Conservation (phyloP, 2,113 vertebrate species). For the Chlamydotis undulata region DNA sequence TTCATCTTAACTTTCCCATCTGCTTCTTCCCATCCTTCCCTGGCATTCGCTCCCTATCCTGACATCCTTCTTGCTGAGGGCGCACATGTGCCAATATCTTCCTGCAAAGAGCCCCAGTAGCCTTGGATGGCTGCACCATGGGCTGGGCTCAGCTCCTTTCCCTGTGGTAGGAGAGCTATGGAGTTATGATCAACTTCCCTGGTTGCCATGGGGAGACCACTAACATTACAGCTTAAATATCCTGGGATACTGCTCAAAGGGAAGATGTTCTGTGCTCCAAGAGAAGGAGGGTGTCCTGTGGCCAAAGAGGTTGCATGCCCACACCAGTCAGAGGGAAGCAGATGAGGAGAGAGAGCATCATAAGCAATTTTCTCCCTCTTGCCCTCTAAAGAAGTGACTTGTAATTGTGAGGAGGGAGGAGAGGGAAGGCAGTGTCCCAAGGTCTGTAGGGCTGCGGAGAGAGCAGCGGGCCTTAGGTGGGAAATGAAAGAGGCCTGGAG, state of each 20-base stretch:
- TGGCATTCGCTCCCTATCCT: background rate
- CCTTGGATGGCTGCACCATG: background rate
- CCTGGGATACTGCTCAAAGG: background rate
- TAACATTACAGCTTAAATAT: background rate
- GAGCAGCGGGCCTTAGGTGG: fast-evolving
- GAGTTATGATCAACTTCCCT: background rate
- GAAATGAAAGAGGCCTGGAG: background rate
- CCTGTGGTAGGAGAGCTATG: background rate
- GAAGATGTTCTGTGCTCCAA: background rate
- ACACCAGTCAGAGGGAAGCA: background rate
- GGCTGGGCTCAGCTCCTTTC: background rate
- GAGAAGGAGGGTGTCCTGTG: background rate
- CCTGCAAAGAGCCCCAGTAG: background rate
- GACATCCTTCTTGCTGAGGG: background rate
- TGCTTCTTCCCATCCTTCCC: background rate
- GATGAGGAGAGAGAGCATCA: background rate
- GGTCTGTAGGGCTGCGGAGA: background rate
- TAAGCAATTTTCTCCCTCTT: background rate
- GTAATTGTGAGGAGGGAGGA: background rate
- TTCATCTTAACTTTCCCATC: background rate
- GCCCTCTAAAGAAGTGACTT: background rate
- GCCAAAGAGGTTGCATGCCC: background rate
- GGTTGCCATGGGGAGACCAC: background rate
- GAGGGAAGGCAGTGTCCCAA: background rate
- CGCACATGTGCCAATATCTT: fast-evolving